Conservation (phyloP, 2,797 vertebrate species). For the Macropus fuliginosus region DNA sequence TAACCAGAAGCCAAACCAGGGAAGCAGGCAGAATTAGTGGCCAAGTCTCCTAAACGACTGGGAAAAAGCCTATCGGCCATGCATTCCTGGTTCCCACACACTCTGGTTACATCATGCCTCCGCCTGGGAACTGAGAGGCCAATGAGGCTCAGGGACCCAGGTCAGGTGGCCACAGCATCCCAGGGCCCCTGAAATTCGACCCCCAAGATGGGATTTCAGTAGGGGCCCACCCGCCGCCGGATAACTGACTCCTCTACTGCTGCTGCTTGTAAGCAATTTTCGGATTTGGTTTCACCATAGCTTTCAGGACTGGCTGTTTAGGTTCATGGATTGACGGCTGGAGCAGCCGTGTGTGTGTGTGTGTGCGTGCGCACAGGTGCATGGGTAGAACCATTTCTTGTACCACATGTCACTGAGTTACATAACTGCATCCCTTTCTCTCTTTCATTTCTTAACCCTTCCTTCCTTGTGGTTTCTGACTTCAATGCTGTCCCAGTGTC, state of each 20-base stretch:
- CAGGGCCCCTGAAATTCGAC: constrained; percentile 94
- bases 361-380: constrained; percentile 85
- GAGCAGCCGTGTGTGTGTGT: constrained; percentile 85
- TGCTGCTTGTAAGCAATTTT: constrained; percentile 94
- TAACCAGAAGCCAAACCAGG: constrained; percentile 92
- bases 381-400: constrained; percentile 84
- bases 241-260: constrained; percentile 94
- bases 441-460: neutral
- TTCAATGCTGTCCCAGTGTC: neutral
- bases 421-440: constrained; percentile 79
- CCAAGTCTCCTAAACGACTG: constrained; percentile 89
- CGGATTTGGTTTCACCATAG: constrained; percentile 98
- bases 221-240: constrained; percentile 89
- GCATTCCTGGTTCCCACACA: constrained; percentile 98
- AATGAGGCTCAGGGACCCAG: constrained; percentile 86
- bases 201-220: constrained; percentile 94
- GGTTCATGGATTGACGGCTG: constrained; percentile 92
- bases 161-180: constrained; percentile 96
- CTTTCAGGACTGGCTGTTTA: constrained; percentile 94
- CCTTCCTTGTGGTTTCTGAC: neutral
- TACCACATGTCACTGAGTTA: constrained; percentile 81
- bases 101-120: constrained; percentile 99
- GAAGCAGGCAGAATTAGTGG: constrained; percentile 91
- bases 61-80: constrained; percentile 97
- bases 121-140: constrained; percentile 91